Evolutionary conservation across 1,140 invertebrate species (phyloP).

Genomic region (Galendromus occidentalis): DNA sequence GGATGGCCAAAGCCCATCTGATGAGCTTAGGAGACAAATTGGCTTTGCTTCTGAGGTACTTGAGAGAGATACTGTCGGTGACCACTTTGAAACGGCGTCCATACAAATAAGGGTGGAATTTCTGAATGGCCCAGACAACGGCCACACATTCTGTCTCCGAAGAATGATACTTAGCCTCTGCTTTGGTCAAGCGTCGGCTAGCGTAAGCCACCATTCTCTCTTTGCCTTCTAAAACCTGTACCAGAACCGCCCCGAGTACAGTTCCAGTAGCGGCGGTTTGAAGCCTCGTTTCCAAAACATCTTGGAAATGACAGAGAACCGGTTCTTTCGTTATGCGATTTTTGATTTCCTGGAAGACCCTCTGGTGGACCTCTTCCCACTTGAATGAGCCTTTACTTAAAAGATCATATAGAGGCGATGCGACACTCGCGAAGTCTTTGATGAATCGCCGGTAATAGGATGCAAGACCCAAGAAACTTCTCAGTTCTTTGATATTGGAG

Average conservation of each 20-base stretch:
- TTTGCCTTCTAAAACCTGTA: constrained; percentile 19
- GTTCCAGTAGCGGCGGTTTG: constrained; percentile 13
- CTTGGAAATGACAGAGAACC: no score
- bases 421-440: neutral
- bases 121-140: constrained; percentile 10
- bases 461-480: constrained; percentile 10
- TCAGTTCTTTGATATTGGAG: constrained; percentile 2
- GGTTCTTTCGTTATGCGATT: no score
- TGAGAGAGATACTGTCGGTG: no score
- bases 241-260: constrained; percentile 21
- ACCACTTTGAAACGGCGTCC: no score
- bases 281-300: neutral
- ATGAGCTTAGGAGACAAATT: no score
- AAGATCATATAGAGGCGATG: no score
- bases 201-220: constrained; percentile 20
- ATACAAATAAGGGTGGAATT: no score
- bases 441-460: constrained; percentile 4
- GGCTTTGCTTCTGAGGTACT: no score
- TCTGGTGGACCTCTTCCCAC: no score
- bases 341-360: no score
- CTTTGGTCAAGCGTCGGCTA: neutral
- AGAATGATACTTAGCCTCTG: constrained; percentile 17
- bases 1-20: no score
- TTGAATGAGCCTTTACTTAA: no score
- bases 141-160: constrained; percentile 15